These are phyloP conservation scores for Microchrysa polita DNA, from an alignment of 2,888 invertebrate species.

Conservation along the genomic window DNA sequence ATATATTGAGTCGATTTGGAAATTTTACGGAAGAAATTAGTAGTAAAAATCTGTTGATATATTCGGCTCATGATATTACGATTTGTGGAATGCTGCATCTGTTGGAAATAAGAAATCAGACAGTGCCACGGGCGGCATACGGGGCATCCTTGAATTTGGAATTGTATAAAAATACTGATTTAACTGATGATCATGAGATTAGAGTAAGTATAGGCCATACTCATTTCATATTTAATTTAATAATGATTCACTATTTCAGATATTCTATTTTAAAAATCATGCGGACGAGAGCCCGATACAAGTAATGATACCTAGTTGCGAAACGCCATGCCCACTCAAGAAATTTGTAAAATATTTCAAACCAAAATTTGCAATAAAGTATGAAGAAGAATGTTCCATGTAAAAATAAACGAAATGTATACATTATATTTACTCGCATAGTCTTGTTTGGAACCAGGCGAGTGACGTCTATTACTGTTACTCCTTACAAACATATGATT, in stretches of 20 bases:
- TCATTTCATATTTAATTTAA: background rate
- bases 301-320: background rate
- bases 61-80: slow-evolving; percentile 19
- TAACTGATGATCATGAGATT: slow-evolving; percentile 61
- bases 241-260: background rate
- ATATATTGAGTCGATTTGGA: background rate
- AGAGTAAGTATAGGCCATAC: slow-evolving; percentile 63
- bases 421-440: too few relatives aligned
- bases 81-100: background rate
- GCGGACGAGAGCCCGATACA: background rate
- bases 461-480: too few relatives aligned
- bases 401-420: background rate
- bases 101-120: slow-evolving; percentile 70
- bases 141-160: slow-evolving; percentile 76
- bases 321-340: background rate
- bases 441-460: too few relatives aligned
- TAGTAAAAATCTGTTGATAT: background rate
- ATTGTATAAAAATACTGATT: slow-evolving; percentile 65
- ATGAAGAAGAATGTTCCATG: background rate
- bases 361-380: background rate
- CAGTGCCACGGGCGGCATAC: slow-evolving; percentile 71
- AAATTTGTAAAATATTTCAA: background rate
- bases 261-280: background rate
- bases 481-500: too few relatives aligned
- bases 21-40: background rate